Percentiles rank a stretch among this genome's conserved stretches.
phyloP scores from a whole-genome alignment of 2,797 vertebrate genomes.

The Sebastes cheni region DNA sequence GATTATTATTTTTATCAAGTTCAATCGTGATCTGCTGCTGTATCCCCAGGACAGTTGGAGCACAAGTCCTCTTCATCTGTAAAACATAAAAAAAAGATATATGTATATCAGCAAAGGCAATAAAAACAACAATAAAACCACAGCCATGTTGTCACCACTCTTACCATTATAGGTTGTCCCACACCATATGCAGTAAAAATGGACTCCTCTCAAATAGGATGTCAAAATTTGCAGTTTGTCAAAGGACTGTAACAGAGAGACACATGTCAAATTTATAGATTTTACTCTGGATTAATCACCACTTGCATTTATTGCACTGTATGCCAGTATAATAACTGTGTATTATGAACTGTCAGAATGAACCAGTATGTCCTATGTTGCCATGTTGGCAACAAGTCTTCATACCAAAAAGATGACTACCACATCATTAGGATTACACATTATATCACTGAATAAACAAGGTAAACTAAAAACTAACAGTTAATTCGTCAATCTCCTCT shows the following conservation, averaged over 20 bases:
- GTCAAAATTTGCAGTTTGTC: conserved; percentile 92
- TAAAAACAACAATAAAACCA: neutral
- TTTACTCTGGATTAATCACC: neutral
- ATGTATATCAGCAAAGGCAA: neutral
- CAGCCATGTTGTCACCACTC: conserved; percentile 68
- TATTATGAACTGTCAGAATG: neutral
- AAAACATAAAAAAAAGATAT: neutral
- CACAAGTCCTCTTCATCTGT: conserved; percentile 90
- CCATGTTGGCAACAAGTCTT: neutral
- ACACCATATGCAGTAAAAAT: conserved; percentile 98
- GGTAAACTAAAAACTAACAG: conserved; percentile 60
- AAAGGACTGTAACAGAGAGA: conserved; percentile 79
- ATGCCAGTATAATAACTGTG: neutral
- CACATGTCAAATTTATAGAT: neutral
- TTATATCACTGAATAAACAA: neutral
- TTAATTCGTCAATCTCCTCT: conserved; percentile 69
- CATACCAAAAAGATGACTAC: neutral
- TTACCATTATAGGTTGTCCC: conserved; percentile 94
- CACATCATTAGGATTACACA: neutral
- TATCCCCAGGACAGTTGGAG: conserved; percentile 91
- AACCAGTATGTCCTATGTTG: neutral
- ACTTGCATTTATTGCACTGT: neutral
- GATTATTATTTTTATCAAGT: neutral
- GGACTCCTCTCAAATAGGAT: conserved; percentile 89
- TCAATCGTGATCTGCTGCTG: conserved; percentile 91